phyloP scores from a whole-genome alignment of 2,797 vertebrate genomes.

The Mormyrus proboscirostris region DNA sequence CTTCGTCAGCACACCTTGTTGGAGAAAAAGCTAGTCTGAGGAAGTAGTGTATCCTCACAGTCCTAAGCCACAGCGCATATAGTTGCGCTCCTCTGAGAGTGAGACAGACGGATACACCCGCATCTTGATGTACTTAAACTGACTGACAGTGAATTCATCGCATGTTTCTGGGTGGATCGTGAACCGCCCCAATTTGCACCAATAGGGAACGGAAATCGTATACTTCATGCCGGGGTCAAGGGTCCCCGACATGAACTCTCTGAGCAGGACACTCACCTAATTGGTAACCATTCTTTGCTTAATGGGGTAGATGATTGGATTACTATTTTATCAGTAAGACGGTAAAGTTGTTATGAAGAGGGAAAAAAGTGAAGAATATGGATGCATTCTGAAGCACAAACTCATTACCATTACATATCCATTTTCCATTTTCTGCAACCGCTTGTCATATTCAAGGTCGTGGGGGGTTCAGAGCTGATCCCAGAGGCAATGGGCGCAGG shows the following conservation, averaged over 20 bases:
- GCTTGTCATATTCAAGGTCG: not conserved
- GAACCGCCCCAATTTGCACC: not conserved
- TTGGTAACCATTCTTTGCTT: too few species aligned
- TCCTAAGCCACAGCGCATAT: not conserved
- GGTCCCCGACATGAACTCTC: not conserved
- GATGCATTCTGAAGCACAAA: not conserved
- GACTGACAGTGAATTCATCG: not conserved
- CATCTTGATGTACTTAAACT: not conserved
- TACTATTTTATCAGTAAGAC: not conserved
- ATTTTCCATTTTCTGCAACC: not conserved
- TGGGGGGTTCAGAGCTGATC: not conserved
- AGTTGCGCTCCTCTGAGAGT: too few species aligned
- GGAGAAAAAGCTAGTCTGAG: not conserved
- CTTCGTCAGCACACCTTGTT: not conserved
- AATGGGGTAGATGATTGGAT: not conserved
- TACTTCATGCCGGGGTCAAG: not conserved
- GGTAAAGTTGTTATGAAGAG: not conserved
- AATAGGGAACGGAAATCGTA: not conserved
- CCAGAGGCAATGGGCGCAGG: not conserved
- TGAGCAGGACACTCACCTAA: too few species aligned
- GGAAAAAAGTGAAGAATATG: not conserved
- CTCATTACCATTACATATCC: not conserved
- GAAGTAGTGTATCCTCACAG: not conserved
- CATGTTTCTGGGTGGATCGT: not conserved
- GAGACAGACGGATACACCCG: not conserved